Base-by-base conservation (phyloP, 2,113 vertebrate species). In the Crotalus viridis region DNA sequence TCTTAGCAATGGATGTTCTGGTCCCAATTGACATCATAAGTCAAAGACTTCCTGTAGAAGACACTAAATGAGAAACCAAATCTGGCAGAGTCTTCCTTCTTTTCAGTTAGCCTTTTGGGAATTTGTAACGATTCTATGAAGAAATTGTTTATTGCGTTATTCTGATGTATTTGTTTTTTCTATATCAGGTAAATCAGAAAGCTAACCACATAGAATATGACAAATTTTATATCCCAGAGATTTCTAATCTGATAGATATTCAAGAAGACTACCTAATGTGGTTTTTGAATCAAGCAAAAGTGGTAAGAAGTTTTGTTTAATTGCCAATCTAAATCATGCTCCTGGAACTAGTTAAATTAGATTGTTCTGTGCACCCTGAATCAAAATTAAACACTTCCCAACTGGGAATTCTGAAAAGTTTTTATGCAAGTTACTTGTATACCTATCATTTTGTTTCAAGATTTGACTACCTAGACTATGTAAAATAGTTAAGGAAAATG, bases 181-280 rank as follows among this genome's bases (percentile, higher is more conserved):
- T 93, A 97, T 13, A 24, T 93, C 95, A 99, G 99, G 99, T 99
- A 54, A 99, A 99, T 95, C 96, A 98, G 96, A 99, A 98, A 96
- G 99, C 98, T 91, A 98, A 98, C 89, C 99, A 99, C 0, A 98
- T 99, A 97, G 99, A 99, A 93, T 99, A 99, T 96, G 98, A 98
- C 95, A 96, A 96, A 48, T 99, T 99, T 97, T 99, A 99, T 95
- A 99, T 99, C 97, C 98, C 98, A 88, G 99, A 99, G 96, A 98
- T 99, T 97, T 99, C 98, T 95, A 98, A 61, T 95, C 98, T 99
- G 74, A 99, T 99, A 97, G 98, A 99, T 97, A 99, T 99, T 97
- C 99, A 99, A 96, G 99, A 99, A 97, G 99, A 99, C 98, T 99
- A 99, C 98, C 99, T 99, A 97, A 99, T 99, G 97, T 99, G 99